Conservation (phyloP, 2,113 vertebrate species). For the Aramus guarauna region DNA sequence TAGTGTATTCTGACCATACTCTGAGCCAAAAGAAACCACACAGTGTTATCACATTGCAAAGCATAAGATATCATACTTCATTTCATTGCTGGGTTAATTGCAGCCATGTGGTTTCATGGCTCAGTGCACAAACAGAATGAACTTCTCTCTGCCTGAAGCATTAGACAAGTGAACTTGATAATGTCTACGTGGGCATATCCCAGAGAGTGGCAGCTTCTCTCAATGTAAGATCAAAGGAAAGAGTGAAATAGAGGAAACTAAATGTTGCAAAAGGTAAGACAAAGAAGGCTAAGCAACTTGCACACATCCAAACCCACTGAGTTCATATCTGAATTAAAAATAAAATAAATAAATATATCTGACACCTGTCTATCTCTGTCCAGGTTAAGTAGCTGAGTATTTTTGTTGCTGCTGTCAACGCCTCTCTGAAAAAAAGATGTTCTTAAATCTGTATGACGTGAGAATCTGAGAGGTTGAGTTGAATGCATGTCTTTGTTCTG, state of each 20-base stretch:
- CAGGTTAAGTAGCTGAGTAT: neutral
- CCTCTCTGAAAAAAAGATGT: neutral
- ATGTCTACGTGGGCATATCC: neutral
- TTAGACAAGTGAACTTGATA: neutral
- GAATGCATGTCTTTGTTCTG: neutral
- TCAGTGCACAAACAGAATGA: neutral
- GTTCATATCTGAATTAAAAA: neutral
- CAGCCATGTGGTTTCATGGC: neutral
- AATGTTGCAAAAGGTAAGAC: neutral
- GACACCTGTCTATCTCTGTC: neutral
- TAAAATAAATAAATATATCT: neutral
- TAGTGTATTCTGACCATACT: neutral
- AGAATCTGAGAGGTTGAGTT: neutral
- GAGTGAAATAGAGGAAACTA: neutral
- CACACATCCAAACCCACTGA: neutral
- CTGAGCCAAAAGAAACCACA: neutral
- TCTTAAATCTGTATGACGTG: neutral
- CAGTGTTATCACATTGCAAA: neutral
- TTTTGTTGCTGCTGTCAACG: neutral
- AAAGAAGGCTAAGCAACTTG: neutral
- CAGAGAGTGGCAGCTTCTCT: neutral
- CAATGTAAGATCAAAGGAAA: neutral
- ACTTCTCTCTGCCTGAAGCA: neutral
- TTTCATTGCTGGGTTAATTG: constrained; percentile 22
- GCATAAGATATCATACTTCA: neutral